These are phyloP conservation scores for Scaptodrosophila latifasciaeformis DNA, from an alignment of 2,888 invertebrate genomes.

Conservation along the genomic window DNA sequence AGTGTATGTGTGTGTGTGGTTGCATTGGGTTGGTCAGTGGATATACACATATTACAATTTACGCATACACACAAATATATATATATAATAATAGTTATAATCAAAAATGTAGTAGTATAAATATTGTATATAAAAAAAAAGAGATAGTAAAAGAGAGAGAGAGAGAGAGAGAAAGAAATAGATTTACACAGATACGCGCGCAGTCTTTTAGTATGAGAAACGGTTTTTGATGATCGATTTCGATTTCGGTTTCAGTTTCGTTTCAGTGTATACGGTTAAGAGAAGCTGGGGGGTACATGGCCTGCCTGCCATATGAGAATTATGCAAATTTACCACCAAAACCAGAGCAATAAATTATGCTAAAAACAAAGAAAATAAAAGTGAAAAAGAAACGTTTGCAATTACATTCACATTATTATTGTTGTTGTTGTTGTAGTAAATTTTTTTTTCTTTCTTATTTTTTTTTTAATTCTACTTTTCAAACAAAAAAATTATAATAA, in stretches of 20 bases:
- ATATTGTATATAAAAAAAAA: too few relatives aligned
- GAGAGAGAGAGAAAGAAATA: too few relatives aligned
- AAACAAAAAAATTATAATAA: neutral
- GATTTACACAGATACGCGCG: neutral
- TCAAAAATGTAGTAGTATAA: too few relatives aligned
- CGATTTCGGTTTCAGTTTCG: too few relatives aligned
- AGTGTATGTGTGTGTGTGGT: constrained; percentile 20
- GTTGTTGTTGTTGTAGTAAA: too few relatives aligned
- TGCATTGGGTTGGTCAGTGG: constrained; percentile 50
- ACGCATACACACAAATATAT: constrained; percentile 36
- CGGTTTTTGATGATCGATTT: neutral
- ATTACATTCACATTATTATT: constrained; percentile 59
- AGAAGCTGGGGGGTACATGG: constrained; percentile 60
- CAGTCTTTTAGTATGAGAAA: too few relatives aligned
- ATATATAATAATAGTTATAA: too few relatives aligned
- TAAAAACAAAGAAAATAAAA: constrained; percentile 72
- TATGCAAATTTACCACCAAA: constrained; percentile 71
- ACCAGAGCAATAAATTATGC: constrained; percentile 73
- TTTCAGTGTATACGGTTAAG: neutral
- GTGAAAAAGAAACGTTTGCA: constrained; percentile 63
- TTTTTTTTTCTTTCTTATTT: too few relatives aligned
- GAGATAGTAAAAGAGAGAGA: too few relatives aligned
- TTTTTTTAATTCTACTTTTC: constrained; percentile 11
- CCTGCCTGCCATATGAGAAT: too few relatives aligned
- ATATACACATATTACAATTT: constrained; percentile 28